Conservation (phyloP, 2,888 invertebrate species). For the Cacoxenus indagator region DNA sequence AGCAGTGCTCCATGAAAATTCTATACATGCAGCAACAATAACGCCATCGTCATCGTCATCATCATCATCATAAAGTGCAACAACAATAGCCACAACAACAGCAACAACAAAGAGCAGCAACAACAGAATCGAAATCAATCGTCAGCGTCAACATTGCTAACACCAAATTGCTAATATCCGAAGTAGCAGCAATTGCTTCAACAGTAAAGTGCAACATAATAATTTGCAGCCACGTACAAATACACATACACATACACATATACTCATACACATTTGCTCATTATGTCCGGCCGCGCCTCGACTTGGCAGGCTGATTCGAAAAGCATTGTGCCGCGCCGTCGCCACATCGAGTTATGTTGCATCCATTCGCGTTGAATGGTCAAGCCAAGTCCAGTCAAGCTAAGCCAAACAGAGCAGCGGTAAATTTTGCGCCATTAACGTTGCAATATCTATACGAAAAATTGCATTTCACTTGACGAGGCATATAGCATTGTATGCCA, state of each 20-base stretch:
- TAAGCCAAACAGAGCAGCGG: conserved; percentile 23
- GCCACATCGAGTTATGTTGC: too few relatives aligned
- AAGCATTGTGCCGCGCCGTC: too few relatives aligned
- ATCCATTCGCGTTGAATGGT: too few relatives aligned
- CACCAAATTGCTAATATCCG: conserved; percentile 25
- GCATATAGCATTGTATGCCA: conserved; percentile 1
- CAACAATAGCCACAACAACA: too few relatives aligned
- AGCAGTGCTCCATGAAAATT: neutral
- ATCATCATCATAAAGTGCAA: neutral
- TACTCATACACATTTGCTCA: conserved; percentile 8
- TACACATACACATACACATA: neutral
- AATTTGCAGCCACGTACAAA: neutral
- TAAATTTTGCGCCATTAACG: conserved; percentile 25
- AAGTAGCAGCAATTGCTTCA: conserved; percentile 13
- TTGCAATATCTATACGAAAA: conserved; percentile 16
- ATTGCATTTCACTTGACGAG: conserved; percentile 23
- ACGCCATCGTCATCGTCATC: neutral
- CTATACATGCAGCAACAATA: conserved; percentile 5
- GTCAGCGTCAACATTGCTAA: neutral
- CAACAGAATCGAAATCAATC: conserved; percentile 14
- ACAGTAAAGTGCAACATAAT: conserved; percentile 19
- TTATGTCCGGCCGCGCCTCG: conserved; percentile 16
- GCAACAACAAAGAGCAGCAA: neutral
- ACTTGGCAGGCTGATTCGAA: too few relatives aligned
- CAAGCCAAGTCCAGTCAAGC: conserved; percentile 8